Conservation (phyloP, 2,888 invertebrate genomes). For the Calameuta idolon region DNA sequence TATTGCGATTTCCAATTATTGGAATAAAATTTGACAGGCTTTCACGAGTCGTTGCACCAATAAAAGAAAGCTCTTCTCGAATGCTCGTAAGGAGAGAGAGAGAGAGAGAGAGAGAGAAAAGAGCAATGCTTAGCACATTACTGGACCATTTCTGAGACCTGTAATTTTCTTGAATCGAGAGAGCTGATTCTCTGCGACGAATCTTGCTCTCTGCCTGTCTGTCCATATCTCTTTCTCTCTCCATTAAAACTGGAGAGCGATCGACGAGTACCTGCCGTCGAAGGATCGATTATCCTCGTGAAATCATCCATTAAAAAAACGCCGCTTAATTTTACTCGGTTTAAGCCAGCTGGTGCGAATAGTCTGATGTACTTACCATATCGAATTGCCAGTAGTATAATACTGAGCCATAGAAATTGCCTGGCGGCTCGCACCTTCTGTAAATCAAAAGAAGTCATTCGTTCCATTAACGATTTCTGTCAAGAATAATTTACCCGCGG, state of each 20-base stretch:
- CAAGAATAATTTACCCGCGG: background rate
- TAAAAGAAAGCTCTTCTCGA: too few relatives aligned
- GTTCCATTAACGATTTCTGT: background rate
- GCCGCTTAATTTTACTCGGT: background rate
- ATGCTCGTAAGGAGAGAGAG: too few relatives aligned
- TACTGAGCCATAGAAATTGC: constrained; percentile 52
- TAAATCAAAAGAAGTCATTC: constrained; percentile 33
- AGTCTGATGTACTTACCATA: background rate
- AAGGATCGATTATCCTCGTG: background rate
- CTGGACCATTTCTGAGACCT: background rate
- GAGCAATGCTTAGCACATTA: background rate
- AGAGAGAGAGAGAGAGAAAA: too few relatives aligned
- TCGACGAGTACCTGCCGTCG: background rate
- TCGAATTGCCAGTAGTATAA: constrained; percentile 48
- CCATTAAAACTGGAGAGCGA: background rate
- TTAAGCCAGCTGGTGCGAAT: background rate
- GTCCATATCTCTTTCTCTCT: background rate
- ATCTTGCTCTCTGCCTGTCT: background rate
- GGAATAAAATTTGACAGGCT: too few relatives aligned
- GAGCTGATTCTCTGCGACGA: background rate
- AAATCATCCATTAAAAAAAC: background rate
- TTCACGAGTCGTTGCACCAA: too few relatives aligned
- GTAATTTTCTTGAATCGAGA: background rate
- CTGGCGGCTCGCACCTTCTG: constrained; percentile 55
- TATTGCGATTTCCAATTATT: too few relatives aligned